Conservation (phyloP, 2,113 vertebrate genomes). For the Shinisaurus crocodilurus region DNA sequence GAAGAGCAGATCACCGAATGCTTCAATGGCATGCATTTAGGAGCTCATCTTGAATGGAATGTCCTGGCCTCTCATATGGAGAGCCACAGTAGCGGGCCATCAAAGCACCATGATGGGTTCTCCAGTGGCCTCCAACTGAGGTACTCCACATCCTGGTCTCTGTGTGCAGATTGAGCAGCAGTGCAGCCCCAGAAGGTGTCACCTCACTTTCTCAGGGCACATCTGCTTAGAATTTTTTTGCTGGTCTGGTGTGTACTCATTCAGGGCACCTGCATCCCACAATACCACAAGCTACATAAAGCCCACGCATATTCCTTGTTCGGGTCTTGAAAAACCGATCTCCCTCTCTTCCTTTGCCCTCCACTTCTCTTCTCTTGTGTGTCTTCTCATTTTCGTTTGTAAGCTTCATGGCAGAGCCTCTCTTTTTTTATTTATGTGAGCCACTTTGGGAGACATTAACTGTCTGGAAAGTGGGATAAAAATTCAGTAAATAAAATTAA, state of each 20-base stretch:
- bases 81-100: not conserved
- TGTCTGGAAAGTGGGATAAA: too few species aligned
- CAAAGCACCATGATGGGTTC: not conserved
- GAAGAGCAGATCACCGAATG: too few species aligned
- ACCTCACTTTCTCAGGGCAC: not conserved
- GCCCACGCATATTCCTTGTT: not conserved
- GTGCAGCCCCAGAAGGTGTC: too few species aligned
- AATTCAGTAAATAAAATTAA: too few species aligned
- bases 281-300: not conserved
- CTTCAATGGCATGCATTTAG: not conserved
- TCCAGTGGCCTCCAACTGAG: not conserved
- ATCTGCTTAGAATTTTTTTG: not conserved
- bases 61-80: too few species aligned
- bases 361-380: too few species aligned
- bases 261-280: not conserved
- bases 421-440: too few species aligned
- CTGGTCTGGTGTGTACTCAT: not conserved
- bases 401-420: too few species aligned
- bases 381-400: too few species aligned
- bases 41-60: not conserved
- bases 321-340: too few species aligned
- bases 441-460: too few species aligned
- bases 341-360: too few species aligned
- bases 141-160: not conserved
- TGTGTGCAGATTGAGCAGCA: not conserved